Base-by-base conservation (phyloP, 2,797 vertebrate genomes). In the Champsocephalus esox region DNA sequence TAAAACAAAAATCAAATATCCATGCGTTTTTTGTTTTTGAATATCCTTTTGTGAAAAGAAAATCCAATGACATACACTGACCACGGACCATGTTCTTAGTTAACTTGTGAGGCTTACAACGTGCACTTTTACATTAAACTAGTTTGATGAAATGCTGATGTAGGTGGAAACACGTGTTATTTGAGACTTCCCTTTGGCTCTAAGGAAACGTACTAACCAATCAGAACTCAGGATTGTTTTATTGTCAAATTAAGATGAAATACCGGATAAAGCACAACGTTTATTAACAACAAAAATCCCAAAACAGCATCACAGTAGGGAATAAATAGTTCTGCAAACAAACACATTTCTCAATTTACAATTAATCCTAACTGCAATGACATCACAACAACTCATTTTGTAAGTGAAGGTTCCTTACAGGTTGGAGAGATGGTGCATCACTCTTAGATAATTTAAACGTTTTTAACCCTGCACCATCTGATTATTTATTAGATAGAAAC, bases 241-340 rank as follows among this genome's bases (percentile, higher is more conserved):
- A 28, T 28, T 28, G 28, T 28, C 28, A 28, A 28, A 17, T 13
- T n/a, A 0, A 54, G 12, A 12, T 28, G 28, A 24, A 11, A 54
- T 3, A 24, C 21, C 5, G 21, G 21, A 54, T 54, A 12, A 54
- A 28, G 51, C 21, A 14, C 41, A 24, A 17, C 38, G 24, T 90
- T 88, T 80, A 89, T 81, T 78, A 80, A 84, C 65, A 73, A 38
- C 34, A 58, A 81, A 60, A 66, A 12, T 34, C 58, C 49, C 51
- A 64, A 72, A 73, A 60, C 59, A 67, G 48, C 49, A 63, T 17
- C 63, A 83, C 73, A 80, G 44, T 16, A 62, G 55, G 21, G 43
- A 87, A 89, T 87, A 87, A 88, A 88, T 87, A 85, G 41, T 34
- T 72, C 49, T 28, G 21, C 24, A 41, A 32, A 73, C 32, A n/a